Conservation (phyloP, 2,888 invertebrate genomes). For the Rapana venosa region DNA sequence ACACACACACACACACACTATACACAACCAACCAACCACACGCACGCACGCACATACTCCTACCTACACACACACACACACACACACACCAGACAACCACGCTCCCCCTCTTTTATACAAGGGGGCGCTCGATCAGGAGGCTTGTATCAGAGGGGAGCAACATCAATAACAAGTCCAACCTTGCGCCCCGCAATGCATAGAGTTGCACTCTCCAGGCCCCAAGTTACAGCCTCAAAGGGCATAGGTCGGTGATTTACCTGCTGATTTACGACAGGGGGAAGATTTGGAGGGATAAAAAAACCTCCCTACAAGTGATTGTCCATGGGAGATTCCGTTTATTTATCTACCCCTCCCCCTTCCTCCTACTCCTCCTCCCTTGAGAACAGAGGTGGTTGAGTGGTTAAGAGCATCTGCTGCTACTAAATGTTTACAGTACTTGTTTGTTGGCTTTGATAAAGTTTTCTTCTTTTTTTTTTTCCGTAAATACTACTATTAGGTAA, state of each 20-base stretch:
- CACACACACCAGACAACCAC: not conserved
- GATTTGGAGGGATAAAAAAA: not conserved
- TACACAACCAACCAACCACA: not conserved
- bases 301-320: not conserved
- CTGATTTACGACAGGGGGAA: constrained; percentile 21
- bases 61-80: not conserved
- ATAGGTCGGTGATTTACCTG: not conserved
- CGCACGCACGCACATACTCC: no score
- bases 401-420: no score
- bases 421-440: no score
- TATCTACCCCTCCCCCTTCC: not conserved
- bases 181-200: constrained; percentile 10
- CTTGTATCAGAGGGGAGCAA: not conserved
- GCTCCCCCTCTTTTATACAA: not conserved
- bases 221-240: constrained; percentile 26
- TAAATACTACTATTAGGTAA: no score
- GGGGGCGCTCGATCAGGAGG: not conserved
- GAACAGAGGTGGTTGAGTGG: not conserved
- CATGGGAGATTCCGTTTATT: constrained; percentile 18
- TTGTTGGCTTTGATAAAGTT: no score
- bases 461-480: no score
- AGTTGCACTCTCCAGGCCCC: not conserved
- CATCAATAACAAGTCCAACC: constrained; percentile 19
- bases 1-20: not conserved
- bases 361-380: not conserved